Evolutionary conservation across 37 sponge, comb jelly and placozoan genomes (phyloP), one percentile per base, ranked within the genome.

Genomic region (Chondrosia reniformis): DNA sequence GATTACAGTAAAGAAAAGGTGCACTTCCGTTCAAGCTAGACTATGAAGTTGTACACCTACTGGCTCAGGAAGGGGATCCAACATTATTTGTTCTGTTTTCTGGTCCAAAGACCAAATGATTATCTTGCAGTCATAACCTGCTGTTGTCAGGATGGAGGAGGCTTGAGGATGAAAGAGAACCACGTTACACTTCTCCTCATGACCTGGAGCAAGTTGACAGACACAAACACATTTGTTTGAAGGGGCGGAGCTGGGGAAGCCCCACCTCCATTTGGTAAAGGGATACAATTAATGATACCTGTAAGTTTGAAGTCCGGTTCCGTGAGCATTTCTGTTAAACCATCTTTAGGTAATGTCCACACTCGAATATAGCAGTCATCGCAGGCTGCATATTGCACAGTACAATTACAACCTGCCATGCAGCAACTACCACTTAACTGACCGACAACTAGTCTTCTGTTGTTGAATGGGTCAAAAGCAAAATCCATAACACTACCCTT

Each of bases 131-230:
- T 95, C 92, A 79, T 81, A 92, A 4, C 83, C 90, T 36, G 90
- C 84, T 4, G 92, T 80, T 12, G 81, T 81, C 55, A 95, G 72
- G 8, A 95, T 42, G 0, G 77, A 80, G 5, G 75, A 81, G 31
- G 96, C 96, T 31, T 66, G 79, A 3, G 96, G 96, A 79, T 95
- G 96, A 74, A 86, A 92, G 33, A 36, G 22, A 4, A 95, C 63
- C 15, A 89, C 33, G 54, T 92, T 92, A 46, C 84, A 64, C 83
- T 92, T 89, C 77, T 95, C 96, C 33, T 84, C 72, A 63, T 95
- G 96, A 42, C 93, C 93, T 91, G 71, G 0, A 1, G 13, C 52
- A 49, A 19, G 52, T 49, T 10, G 10, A 49, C 52, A 49, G 10
- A 49, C 52, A 49, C 15, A 49, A 10, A 49, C 7, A 6, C 61